Conservation (phyloP, 2,113 vertebrate species). For the Callithrix jacchus region DNA sequence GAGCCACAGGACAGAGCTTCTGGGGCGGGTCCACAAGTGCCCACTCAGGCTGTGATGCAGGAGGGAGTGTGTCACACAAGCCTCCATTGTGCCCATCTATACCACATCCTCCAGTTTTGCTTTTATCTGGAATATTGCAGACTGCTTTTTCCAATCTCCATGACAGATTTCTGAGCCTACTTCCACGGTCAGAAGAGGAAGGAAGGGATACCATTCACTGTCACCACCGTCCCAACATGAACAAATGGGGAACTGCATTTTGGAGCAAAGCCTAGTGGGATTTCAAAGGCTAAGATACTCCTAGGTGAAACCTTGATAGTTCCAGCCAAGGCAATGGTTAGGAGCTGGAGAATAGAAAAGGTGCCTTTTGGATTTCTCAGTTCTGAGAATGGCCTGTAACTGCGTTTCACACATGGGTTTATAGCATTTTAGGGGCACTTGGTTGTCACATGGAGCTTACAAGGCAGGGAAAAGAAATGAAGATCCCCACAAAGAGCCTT, state of each 20-base stretch:
- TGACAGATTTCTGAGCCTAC: not conserved
- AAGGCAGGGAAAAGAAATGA: not conserved
- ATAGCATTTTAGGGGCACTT: not conserved
- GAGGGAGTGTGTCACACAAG: fast-evolving
- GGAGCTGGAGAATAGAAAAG: not conserved
- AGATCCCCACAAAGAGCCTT: not conserved
- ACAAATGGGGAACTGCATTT: not conserved
- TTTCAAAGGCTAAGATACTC: not conserved
- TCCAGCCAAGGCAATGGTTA: not conserved
- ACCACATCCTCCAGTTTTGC: not conserved
- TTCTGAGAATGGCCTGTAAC: not conserved
- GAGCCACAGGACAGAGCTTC: not conserved
- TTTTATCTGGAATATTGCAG: not conserved
- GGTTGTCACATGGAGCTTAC: not conserved
- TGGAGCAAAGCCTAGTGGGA: not conserved
- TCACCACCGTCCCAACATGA: not conserved
- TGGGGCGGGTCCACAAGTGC: fast-evolving
- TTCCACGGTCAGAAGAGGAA: not conserved
- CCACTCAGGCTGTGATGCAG: not conserved
- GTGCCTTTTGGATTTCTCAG: not conserved
- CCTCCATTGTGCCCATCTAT: fast-evolving
- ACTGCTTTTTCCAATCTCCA: not conserved
- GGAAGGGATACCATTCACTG: not conserved
- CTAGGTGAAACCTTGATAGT: not conserved
- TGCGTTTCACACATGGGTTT: not conserved